Base-by-base conservation (phyloP, 2,797 vertebrate genomes). In the Pangasius djambal region DNA sequence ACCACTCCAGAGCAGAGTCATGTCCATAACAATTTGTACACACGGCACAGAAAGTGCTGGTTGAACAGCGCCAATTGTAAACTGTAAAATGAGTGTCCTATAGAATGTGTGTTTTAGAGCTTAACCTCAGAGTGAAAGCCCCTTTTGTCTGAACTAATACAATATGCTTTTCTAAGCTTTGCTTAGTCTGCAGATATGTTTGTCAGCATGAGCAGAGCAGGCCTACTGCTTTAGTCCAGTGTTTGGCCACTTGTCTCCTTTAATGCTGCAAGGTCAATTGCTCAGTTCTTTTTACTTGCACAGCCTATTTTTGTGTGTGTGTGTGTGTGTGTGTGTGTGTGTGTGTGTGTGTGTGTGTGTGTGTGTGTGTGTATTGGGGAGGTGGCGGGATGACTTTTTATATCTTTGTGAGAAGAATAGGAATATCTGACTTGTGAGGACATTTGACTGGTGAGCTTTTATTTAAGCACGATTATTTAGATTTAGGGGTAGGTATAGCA, bases 21-120 rank as follows among this genome's bases (percentile, higher is more conserved):
- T 83, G 75, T 84, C 59, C 57, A 55, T 75, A 85, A 65, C 44
- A 65, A 31, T 85, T 48, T 81, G 34, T 57, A 48, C 52, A 72
- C 65, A 48, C 31, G 28, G 10, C 34, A 44, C 12, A 15, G 74
- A 69, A 37, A 81, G 44, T 83, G 31, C 63, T 74, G 86, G 48
- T 37, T 5, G 44, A 61, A 28, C 40, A 9, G 81, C 28, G 16
- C 37, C 44, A 50, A 31, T 75, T 63, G 8, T 40, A 44, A 13
- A 16, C 1, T 61, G n/a, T 83, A 16, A 34, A 65, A 34, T 7
- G 4, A 44, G 31, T 59, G 16, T 37, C 65, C n/a, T 55, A 2
- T 9, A 31, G 48, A 86, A 31, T 52, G 25, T 4, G 0, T 9
- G n/a, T 12, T 70, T 34, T 40, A 44, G 34, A 75, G 6, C 13